phyloP scores from a whole-genome alignment of 2,888 invertebrate species.

The Globia sparganii region DNA sequence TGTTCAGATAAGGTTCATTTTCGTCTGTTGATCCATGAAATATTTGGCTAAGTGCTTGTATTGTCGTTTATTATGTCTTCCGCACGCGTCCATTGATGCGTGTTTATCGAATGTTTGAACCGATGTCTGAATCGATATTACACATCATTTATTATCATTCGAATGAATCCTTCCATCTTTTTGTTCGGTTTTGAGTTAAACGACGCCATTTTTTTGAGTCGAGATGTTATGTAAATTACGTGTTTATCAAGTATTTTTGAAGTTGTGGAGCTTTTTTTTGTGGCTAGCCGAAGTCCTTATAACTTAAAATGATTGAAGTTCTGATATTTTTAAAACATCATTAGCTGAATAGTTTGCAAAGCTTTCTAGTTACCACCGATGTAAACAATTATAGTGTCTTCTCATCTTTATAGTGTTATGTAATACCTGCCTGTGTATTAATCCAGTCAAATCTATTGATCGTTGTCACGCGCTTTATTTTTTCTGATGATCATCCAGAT shows the following conservation, averaged over 20 bases:
- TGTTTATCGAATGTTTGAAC: conserved; percentile 66
- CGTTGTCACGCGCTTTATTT: neutral
- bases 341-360: neutral
- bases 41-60: conserved; percentile 58
- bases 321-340: neutral
- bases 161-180: conserved; percentile 47
- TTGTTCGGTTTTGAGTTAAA: conserved; percentile 33
- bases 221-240: conserved; percentile 22
- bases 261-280: neutral
- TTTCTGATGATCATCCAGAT: neutral
- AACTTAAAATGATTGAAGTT: neutral
- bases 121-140: conserved; percentile 63
- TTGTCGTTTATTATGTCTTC: conserved; percentile 71
- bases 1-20: conserved; percentile 37
- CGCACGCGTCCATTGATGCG: conserved; percentile 67
- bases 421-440: no score
- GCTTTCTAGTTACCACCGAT: no score
- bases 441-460: neutral
- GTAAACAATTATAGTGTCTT: neutral
- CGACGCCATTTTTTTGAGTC: conserved; percentile 27
- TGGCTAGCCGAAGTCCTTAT: neutral
- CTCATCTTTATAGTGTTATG: neutral
- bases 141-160: conserved; percentile 68
- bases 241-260: conserved; percentile 2
- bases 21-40: conserved; percentile 26